Base-by-base conservation (phyloP, 2,888 invertebrate genomes). In the Rotaria socialis region DNA sequence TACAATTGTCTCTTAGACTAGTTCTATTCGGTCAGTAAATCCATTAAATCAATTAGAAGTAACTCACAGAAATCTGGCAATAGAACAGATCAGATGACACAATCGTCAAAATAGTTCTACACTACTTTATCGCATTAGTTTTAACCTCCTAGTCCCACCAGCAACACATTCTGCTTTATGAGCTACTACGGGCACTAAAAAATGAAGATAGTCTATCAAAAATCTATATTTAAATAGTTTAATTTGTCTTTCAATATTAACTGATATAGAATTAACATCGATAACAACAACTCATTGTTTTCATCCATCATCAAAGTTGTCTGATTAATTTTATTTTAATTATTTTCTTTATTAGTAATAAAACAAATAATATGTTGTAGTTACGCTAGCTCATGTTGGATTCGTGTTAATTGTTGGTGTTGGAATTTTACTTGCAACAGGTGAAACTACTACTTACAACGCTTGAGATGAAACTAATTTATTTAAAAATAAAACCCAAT, bases 121-220 rank as follows among this genome's bases (percentile, higher is more conserved):
- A 74, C 74, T 74, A 74, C 74, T 74, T 74, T 41, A 41, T 74
- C 74, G 74, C 35, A 74, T 74, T 35, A 74, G 8, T 74, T 74
- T 74, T 35, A 41, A 74, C 41, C 41, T 74, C 41, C 74, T 41
- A 74, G 41, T 41, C 35, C 58, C n/a, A 58, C 58, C n/a, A 58
- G n/a, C n/a, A n/a, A 58, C 24, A n/a, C 58, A n/a, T 58, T 41
- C 74, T 74, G 35, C 41, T 74, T 74, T 74, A n/a, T 58, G 58
- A 41, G 74, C 5, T 16, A 41, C 74, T 41, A 35, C 22, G 16
- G 74, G 41, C 5, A 24, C 74, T 74, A 41, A 74, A 74, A 35
- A 16, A 16, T 2, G 27, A 16, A 27, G 2, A 35, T 35, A 35
- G 2, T 35, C 35, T 35, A 35, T 35, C 35, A 35, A 35, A 2